Base-by-base conservation (phyloP, 2,888 invertebrate species). In the Folsomia manolachei region DNA sequence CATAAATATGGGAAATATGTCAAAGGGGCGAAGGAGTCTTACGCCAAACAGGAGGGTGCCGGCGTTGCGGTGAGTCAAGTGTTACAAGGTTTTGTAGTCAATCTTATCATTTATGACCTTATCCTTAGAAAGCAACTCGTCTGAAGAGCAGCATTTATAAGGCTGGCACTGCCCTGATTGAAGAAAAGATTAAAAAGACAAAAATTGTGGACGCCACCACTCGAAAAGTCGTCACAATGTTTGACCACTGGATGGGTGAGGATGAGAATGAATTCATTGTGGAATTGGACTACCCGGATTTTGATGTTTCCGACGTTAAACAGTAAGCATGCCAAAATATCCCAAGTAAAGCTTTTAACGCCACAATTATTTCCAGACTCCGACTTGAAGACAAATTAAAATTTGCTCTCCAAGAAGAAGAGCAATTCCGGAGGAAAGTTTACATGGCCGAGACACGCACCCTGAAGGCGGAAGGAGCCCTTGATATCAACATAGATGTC, bases 331-430 rank as follows among this genome's bases (percentile, higher is more conserved):
- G n/a, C 24, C 25, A 23, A 9, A 63, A 63, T 24, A 26, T 9
- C 19, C 9, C 24, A 14, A 14, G 23, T 14, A 14, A 60, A 9
- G 19, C 26, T 21, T 62, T 18, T n/a, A n/a, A n/a, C n/a, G n/a
- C n/a, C n/a, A n/a, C n/a, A n/a, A n/a, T n/a, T n/a, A n/a, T n/a
- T n/a, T n/a, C n/a, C n/a, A 74, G 74, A 53, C 25, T 74, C 14
- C 69, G 69, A 25, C 68, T 74, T 0, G 68, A 67, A 1, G 74
- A 74, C 61, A 65, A 70, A 63, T 60, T 74, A 11, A 53, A 70
- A 51, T 74, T 74, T 70, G 74, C 74, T 1, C 53, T 70, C 1
- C 71, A 74, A 25, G 74, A 72, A 52, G 74, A 74, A 23, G 74
- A 74, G 21, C 71, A 74, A 21, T 72, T 74, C 64, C 62, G 74